Base-by-base conservation (phyloP, 53 echinoderm and acorn worm genomes). In the Arbacia lixula region DNA sequence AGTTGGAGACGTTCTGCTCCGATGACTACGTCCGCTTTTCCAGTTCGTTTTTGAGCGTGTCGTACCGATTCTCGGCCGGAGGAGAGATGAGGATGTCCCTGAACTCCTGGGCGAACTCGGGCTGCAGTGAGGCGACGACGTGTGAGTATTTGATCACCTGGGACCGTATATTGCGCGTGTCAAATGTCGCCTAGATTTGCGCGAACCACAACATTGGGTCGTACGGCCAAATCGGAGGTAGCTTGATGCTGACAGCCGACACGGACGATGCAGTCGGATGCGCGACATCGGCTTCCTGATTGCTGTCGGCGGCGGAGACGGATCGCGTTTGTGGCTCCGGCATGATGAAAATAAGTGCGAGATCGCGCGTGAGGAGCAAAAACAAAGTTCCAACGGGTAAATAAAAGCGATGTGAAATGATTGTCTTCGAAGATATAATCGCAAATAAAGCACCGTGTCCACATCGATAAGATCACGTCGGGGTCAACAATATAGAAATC, bases 1-100 rank as follows among this genome's bases (percentile, higher is more conserved):
- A 10, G 46, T 46, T 46, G 46, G 8, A 46, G 46, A 46, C 46
- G 46, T 37, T 69, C 20, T 69, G 71, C 40, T 69, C 71, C 4
- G 71, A 69, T 10, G 40, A 36, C 3, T 36, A 69, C 19, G 71
- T 69, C 4, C 71, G 71, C n/a, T 2, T 36, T 9, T 36, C 38
- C 17, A 69, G 71, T 14, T 36, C 71, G 46, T 14, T 46, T 46
- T 46, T 46, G 8, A 46, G 46, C 46, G 46, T 46, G 46, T 46
- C 46, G n/a, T n/a, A n/a, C n/a, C n/a, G n/a, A n/a, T n/a, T n/a
- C 14, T 46, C 8, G 46, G 46, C 46, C 8, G 46, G 46, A 46
- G 46, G 46, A 46, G 46, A 46, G 46, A 46, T 46, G 8, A 46
- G 46, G 8, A 46, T 46, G 14, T 46, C 46, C 46, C 46, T 8